These are phyloP conservation scores for Microcebus tavaratra DNA, from an alignment of 2,113 vertebrate genomes.

Conservation along the genomic window DNA sequence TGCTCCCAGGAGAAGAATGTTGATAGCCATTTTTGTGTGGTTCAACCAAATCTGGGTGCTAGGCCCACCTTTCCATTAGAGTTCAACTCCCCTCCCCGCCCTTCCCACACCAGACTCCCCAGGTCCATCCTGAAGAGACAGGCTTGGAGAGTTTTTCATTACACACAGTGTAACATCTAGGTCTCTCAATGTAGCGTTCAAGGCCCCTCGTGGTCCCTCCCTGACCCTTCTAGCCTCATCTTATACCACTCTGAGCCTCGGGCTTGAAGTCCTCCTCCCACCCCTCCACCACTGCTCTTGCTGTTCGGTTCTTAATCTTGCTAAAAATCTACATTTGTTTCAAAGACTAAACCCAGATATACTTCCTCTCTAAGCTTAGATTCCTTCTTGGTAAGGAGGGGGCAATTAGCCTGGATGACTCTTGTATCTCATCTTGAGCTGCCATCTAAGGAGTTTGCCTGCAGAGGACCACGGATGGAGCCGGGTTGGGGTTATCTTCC, in stretches of 20 bases:
- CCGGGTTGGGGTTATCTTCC: background rate
- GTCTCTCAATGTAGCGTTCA: background rate
- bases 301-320: background rate
- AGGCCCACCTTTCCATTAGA: background rate
- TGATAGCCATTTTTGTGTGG: background rate
- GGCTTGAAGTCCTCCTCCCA: background rate
- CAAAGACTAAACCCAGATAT: background rate
- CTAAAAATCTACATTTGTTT: slow-evolving; percentile 2
- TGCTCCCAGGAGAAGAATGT: background rate
- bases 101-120: background rate
- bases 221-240: background rate
- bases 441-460: background rate
- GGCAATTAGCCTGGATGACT: background rate
- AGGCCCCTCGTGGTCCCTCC: background rate
- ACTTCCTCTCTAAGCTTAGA: background rate
- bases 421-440: background rate
- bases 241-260: background rate
- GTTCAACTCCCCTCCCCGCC: background rate
- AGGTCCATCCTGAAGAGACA: background rate
- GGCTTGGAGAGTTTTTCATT: background rate
- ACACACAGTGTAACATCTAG: background rate
- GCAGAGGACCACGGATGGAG: background rate
- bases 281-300: background rate
- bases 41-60: background rate
- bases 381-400: background rate